Conservation (phyloP, 1,140 invertebrate genomes). For the Amphibalanus amphitrite region DNA sequence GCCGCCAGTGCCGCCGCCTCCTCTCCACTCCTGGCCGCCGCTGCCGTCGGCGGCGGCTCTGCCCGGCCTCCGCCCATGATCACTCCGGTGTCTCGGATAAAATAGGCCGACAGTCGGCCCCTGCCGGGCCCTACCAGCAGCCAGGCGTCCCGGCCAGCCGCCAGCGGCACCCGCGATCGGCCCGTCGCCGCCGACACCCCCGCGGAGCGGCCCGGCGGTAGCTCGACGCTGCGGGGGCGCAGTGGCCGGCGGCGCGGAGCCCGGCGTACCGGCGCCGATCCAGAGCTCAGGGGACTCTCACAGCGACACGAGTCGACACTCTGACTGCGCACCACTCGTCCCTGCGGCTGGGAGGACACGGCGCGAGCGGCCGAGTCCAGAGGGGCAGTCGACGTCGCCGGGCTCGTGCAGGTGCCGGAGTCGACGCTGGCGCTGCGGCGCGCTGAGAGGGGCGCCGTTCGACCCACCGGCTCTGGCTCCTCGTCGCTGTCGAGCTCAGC, state of each 20-base stretch:
- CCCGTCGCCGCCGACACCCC: too few species aligned
- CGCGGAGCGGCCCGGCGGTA: not conserved
- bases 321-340: not conserved
- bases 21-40: too few species aligned
- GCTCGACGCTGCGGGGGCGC: not conserved
- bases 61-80: not conserved
- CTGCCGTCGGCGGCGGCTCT: not conserved
- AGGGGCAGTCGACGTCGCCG: not conserved
- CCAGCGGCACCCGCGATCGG: not conserved
- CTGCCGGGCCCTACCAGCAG: too few species aligned
- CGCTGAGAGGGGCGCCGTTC: too few species aligned
- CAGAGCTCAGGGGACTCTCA: not conserved
- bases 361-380: not conserved
- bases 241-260: not conserved
- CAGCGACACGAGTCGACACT: not conserved
- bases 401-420: not conserved
- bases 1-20: not conserved
- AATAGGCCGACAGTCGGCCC: not conserved
- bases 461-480: not conserved
- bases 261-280: not conserved
- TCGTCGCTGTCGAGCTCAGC: not conserved
- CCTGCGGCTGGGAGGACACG: not conserved
- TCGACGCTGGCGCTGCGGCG: slow-evolving; percentile 3
- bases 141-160: not conserved
- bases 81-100: not conserved